Percentiles rank a stretch among this genome's conserved stretches.
Evolutionary conservation across 2,797 vertebrate species (phyloP).

Genomic region (Emys orbicularis): DNA sequence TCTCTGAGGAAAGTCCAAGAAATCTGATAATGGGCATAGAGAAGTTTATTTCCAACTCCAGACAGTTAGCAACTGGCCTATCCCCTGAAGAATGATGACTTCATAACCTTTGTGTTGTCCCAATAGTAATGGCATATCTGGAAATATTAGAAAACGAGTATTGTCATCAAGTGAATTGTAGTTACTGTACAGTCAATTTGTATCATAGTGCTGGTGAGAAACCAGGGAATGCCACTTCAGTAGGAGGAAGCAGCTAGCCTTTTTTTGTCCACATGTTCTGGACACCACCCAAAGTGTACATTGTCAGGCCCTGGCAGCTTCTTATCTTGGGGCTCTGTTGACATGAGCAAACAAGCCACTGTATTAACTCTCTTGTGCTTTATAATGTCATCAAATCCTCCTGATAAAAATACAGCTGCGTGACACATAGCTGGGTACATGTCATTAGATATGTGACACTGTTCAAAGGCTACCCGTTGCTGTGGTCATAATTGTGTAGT

Average conservation of each 20-base stretch:
- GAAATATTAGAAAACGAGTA: neutral
- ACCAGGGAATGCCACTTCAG: neutral
- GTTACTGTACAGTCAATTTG: neutral
- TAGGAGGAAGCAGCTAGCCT: neutral
- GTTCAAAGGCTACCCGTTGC: constrained; percentile 48
- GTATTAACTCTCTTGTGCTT: constrained; percentile 23
- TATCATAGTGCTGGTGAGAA: neutral
- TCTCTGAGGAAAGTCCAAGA: constrained; percentile 10
- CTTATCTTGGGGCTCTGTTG: constrained; percentile 36
- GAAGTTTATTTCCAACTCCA: neutral
- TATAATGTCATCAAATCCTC: constrained; percentile 9
- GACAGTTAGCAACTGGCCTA: neutral
- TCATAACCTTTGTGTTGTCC: neutral
- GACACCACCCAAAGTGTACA: neutral
- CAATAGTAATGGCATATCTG: neutral
- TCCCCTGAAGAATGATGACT: neutral
- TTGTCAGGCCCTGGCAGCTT: constrained; percentile 15
- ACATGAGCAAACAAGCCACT: neutral
- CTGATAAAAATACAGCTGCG: constrained; percentile 30
- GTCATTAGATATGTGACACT: constrained; percentile 51
- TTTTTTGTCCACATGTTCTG: neutral
- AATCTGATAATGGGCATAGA: neutral
- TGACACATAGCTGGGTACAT: constrained; percentile 49
- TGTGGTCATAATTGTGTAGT: constrained; percentile 31
- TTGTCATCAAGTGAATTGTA: neutral